phyloP scores from a whole-genome alignment of 2,888 invertebrate species.

The Amphipyra berbera region DNA sequence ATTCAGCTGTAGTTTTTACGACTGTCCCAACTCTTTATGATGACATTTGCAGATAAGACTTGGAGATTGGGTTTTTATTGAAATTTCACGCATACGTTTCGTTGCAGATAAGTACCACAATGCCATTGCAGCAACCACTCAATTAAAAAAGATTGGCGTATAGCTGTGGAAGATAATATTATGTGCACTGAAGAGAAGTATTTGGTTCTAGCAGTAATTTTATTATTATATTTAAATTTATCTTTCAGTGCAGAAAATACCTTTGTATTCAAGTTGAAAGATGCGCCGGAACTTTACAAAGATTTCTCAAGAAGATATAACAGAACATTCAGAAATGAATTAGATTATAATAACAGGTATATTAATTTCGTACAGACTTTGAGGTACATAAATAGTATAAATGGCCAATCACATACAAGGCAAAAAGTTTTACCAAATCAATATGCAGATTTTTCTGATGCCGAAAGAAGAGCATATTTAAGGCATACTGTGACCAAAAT shows the following conservation, averaged over 20 bases:
- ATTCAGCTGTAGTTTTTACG: slow-evolving; percentile 64
- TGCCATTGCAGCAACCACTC: slow-evolving; percentile 51
- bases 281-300: slow-evolving; percentile 59
- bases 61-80: slow-evolving; percentile 57
- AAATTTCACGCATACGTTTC: slow-evolving; percentile 63
- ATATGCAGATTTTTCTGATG: slow-evolving; percentile 70
- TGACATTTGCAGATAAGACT: slow-evolving; percentile 50
- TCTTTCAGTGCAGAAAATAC: slow-evolving; percentile 12
- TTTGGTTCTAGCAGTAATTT: slow-evolving; percentile 30
- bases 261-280: slow-evolving; percentile 57
- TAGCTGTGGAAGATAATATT: neutral
- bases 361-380: slow-evolving; percentile 71
- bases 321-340: slow-evolving; percentile 61
- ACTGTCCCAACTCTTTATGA: slow-evolving; percentile 47
- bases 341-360: slow-evolving; percentile 69
- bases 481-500: slow-evolving; percentile 44
- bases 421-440: slow-evolving; percentile 70
- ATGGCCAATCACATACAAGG: slow-evolving; percentile 54
- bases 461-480: slow-evolving; percentile 51
- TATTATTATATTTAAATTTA: slow-evolving; percentile 8
- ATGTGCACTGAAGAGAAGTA: slow-evolving; percentile 45
- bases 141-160: slow-evolving; percentile 30
- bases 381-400: slow-evolving; percentile 69
- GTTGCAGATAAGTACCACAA: slow-evolving; percentile 32
- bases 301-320: slow-evolving; percentile 62